Conservation (phyloP, 2,113 vertebrate genomes). For the Nerophis lumbriciformis region DNA sequence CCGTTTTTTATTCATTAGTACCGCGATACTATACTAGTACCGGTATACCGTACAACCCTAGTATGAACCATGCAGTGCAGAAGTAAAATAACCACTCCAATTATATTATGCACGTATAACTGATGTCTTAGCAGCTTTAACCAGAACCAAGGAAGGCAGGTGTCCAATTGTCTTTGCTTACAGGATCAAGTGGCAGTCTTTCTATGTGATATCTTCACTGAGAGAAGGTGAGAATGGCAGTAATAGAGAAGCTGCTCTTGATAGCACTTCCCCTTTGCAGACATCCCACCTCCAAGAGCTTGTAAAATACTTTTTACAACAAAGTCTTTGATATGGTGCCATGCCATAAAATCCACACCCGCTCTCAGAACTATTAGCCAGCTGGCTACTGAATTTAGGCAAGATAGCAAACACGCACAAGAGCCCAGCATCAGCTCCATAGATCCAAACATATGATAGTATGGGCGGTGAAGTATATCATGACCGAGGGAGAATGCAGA, state of each 20-base stretch:
- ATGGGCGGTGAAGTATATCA: not conserved
- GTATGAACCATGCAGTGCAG: no score
- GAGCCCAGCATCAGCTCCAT: slow-evolving; percentile 9
- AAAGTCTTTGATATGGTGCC: slow-evolving; percentile 46
- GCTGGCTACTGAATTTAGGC: slow-evolving; percentile 23
- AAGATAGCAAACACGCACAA: slow-evolving; percentile 21
- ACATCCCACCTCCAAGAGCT: slow-evolving; percentile 59
- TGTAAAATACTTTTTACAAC: slow-evolving; percentile 56
- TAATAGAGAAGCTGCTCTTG: slow-evolving; percentile 61
- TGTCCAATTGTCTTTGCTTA: slow-evolving; percentile 37
- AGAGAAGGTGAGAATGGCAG: slow-evolving; percentile 47
- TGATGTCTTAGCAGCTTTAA: slow-evolving; percentile 26
- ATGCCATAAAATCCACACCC: slow-evolving; percentile 48
- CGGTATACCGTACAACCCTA: no score
- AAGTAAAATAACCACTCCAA: not conserved
- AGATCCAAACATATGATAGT: not conserved
- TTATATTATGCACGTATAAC: not conserved
- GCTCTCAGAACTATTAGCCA: slow-evolving; percentile 46
- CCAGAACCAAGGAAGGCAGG: slow-evolving; percentile 22
- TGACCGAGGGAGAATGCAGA: not conserved
- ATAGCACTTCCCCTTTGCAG: slow-evolving; percentile 55
- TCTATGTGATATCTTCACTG: slow-evolving; percentile 56
- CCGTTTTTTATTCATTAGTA: no score
- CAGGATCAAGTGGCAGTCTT: slow-evolving; percentile 26
- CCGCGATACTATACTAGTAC: no score